Base-by-base conservation (phyloP, 2,888 invertebrate species). In the Apoderus coryli region DNA sequence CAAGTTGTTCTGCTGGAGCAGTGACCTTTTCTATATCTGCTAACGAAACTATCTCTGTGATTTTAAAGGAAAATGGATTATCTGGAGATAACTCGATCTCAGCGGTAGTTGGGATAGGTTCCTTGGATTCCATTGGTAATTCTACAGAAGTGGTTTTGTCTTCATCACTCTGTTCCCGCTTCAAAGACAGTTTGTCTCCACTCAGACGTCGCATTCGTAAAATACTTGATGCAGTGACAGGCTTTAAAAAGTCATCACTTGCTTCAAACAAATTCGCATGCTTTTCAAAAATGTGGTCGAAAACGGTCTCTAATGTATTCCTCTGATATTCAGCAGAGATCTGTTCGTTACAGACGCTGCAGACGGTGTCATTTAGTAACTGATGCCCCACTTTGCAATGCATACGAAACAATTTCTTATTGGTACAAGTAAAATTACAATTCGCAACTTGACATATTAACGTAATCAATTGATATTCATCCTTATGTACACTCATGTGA, bases 151-250 rank as follows among this genome's bases (percentile, higher is more conserved):
- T n/a, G 6, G 7, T n/a, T n/a, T 19, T 19, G 6, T 26, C 31
- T 10, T 32, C 31, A 6, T 39, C 34, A 48, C 50, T 38, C 45
- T 50, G 11, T 46, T 54, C 10, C 47, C 52, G 26, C 46, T 48
- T 31, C 14, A 41, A 39, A 2, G 59, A 64, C 3, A 65, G 44
- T 22, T 53, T 56, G 37, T 65, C 64, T 3, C 64, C 64, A 35
- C 62, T 61, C 6, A 65, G 42, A 29, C 61, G 49, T 15, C 64
- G 49, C 16, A 60, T 40, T 32, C 61, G 50, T 25, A 62, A 25
- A 13, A 41, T 23, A n/a, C 24, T 23, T 9, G 16, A 10, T 14
- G 19, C 9, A 10, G 14, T 33, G 2, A 12, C 11, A 4, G 32
- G 32, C 25, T 29, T 34, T 23, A 9, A 10, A 7, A 6, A n/a